phyloP scores from a whole-genome alignment of 2,113 vertebrate genomes.

The Proterorhinus semilunaris region DNA sequence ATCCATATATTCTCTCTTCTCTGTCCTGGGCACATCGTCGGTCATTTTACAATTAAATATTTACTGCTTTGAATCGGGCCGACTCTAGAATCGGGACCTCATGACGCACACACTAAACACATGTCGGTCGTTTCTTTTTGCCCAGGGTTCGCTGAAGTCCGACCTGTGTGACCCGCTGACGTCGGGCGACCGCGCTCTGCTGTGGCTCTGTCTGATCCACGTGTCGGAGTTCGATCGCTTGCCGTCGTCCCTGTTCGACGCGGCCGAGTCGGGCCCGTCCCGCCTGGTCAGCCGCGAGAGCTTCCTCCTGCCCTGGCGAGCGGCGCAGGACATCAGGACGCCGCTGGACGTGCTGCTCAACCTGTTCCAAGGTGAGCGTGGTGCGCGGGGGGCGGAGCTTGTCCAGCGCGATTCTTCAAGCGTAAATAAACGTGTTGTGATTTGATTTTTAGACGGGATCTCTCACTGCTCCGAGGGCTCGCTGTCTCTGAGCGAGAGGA shows the following conservation, averaged over 20 bases:
- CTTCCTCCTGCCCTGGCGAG: conserved; percentile 88
- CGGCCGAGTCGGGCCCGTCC: conserved; percentile 82
- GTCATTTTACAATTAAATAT: too few relatives aligned
- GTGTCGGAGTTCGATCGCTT: conserved; percentile 86
- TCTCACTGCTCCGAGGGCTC: conserved; percentile 81
- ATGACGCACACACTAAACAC: too few relatives aligned
- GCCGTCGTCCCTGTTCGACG: conserved; percentile 84
- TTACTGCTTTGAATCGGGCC: too few relatives aligned
- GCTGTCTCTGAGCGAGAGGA: conserved; percentile 70
- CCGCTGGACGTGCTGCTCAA: conserved; percentile 79
- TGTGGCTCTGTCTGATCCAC: conserved; percentile 93
- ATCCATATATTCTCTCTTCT: too few relatives aligned
- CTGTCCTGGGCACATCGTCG: too few relatives aligned
- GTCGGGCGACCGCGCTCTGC: conserved; percentile 80
- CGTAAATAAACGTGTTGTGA: too few relatives aligned
- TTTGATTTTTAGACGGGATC: conserved; percentile 78
- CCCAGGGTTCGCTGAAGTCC: conserved; percentile 84
- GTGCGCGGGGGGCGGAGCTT: background rate
- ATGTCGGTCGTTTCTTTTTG: background rate
- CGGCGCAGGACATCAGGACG: conserved; percentile 78
- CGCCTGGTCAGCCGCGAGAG: conserved; percentile 83
- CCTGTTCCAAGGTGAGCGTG: conserved; percentile 89
- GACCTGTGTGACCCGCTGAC: conserved; percentile 40
- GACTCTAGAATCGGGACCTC: too few relatives aligned
- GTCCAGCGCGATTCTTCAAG: background rate